Base-by-base conservation (phyloP, 1,140 invertebrate genomes). In the Camponotus vicinus region DNA sequence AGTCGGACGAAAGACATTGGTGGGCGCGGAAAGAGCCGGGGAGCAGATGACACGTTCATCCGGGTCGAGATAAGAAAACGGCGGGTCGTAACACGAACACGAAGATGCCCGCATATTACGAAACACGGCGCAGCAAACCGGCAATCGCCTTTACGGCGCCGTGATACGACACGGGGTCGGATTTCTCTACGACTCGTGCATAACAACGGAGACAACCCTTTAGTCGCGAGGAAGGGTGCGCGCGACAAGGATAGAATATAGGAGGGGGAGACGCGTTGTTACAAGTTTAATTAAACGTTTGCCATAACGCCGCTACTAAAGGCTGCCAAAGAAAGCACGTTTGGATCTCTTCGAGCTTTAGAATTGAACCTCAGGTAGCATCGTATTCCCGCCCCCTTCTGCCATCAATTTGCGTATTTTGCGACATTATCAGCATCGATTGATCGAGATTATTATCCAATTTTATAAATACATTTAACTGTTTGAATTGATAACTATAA, bases 31-130 rank as follows among this genome's bases (percentile, higher is more conserved):
- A 85, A 85, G 87, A 89, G 89, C 80, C 87, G 87, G 63, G 86
- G 89, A 94, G 92, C 93, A 95, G 94, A 95, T 94, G 94, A 95
- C 94, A 94, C 93, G 94, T 95, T 88, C 93, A 91, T 91, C 85
- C 91, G 86, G 73, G 15, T 71, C 27, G 77, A 90, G 93, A 94
- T 94, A 95, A 94, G 93, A 92, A 92, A 93, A 94, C 92, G 93
- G 90, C 70, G 86, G 75, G 84, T 92, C 92, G 91, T 94, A 93
- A 94, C 93, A 93, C 92, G 93, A 92, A 89, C 91, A 91, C 92
- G 90, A 94, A 94, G 94, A 94, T 94, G 94, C 93, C 92, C 86
- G 91, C 91, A 93, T 52, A 52, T 94, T 93, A 94, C 91, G 92
- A 93, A 94, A 93, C 92, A 92, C 91, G 91, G 87, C 86, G 89